Base-by-base conservation (phyloP, 2,113 vertebrate species). In the Acinonyx jubatus region DNA sequence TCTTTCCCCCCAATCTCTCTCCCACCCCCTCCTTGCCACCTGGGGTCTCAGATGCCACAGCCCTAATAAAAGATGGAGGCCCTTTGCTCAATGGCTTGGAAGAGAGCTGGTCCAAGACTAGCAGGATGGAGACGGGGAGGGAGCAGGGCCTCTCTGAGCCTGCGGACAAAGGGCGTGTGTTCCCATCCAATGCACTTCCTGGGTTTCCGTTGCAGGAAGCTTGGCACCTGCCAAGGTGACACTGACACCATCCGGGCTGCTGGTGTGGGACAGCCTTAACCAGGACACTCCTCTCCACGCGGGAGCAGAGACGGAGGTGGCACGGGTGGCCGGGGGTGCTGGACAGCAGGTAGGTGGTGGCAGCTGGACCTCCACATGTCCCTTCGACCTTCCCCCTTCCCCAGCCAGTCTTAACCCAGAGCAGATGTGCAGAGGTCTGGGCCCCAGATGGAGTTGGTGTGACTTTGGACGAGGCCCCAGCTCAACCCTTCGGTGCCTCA, bases 141-240 rank as follows among this genome's bases (percentile, higher is more conserved):
- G 48, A 89, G 79, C 38, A 33, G 71, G 71, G 78, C 65, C 65
- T 91, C 69, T 94, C 61, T 55, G 93, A 69, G 97, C 74, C 50
- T 29, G 93, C 88, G 83, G 94, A 97, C 98, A 97, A 96, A 98
- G 97, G 93, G 95, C 81, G 7, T 97, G 95, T 96, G 91, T 97
- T 94, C 91, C 95, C 14, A 0, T 45, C 63, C 68, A 33, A 76
- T 0, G 3, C 91, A 97, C 94, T 98, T 98, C 98, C 97, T 98
- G 98, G 95, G 97, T 96, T 97, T 96, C 91, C 89, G 50, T 93
- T 96, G 94, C 98, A 98, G 98, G 98, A 97, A 98, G 98, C 89
- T 48, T 55, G 84, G 92, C 94, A 97, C 98, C 96, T 97, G 92
- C 96, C 2, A 25, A 79, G 33, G 94, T 96, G 98, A 97, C 91